Percentiles rank a stretch among this genome's conserved stretches.
Conservation (phyloP, 2,797 vertebrate genomes). For the Danio kyathit region DNA sequence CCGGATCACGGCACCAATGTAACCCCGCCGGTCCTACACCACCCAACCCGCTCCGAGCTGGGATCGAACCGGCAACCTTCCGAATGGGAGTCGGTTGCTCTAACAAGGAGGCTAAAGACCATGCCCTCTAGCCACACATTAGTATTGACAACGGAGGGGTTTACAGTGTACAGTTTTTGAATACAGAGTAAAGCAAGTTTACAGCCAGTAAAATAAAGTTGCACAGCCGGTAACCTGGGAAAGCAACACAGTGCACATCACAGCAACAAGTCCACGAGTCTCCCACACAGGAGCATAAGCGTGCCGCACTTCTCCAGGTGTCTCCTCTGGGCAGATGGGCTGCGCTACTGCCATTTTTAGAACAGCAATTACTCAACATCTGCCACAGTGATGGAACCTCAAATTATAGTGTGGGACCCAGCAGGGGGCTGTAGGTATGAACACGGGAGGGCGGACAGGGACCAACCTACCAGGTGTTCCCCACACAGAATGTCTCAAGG, state of each 20-base stretch:
- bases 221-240: slow-evolving; percentile 1
- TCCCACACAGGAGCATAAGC: slow-evolving; percentile 23
- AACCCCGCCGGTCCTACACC: too few species aligned
- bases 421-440: slow-evolving; percentile 38
- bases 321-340: slow-evolving; percentile 57
- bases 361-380: slow-evolving; percentile 62
- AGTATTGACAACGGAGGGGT: too few species aligned
- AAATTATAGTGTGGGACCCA: slow-evolving; percentile 41
- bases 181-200: neutral
- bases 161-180: too few species aligned
- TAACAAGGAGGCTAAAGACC: too few species aligned
- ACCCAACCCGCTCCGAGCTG: too few species aligned
- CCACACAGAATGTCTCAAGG: slow-evolving; percentile 38
- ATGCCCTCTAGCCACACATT: too few species aligned
- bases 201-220: slow-evolving; percentile 3
- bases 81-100: too few species aligned
- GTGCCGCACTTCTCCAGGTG: slow-evolving; percentile 44
- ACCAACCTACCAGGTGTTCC: slow-evolving; percentile 60
- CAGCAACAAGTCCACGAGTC: slow-evolving; percentile 46
- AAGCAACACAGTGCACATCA: slow-evolving; percentile 13
- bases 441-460: slow-evolving; percentile 42
- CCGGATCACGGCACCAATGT: too few species aligned
- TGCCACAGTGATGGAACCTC: slow-evolving; percentile 51
- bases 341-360: slow-evolving; percentile 54
- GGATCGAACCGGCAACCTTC: too few species aligned